Base-by-base conservation (phyloP, 2,797 vertebrate genomes). In the Anableps anableps region DNA sequence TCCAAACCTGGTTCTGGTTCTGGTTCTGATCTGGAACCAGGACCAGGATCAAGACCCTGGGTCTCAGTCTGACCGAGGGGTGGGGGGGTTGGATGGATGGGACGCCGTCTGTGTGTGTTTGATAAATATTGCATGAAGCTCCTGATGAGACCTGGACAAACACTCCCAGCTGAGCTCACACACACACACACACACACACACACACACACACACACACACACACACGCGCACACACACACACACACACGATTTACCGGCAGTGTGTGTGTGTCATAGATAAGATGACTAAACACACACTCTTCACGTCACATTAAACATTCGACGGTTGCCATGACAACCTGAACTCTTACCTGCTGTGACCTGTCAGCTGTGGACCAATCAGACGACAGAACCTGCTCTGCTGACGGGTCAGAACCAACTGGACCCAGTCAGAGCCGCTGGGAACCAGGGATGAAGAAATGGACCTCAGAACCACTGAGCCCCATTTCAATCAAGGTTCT, bases 81-180 rank as follows among this genome's bases (percentile, higher is more conserved):
- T 86, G n/a, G n/a, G n/a, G n/a, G 71, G 74, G 75, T 81, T 77
- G 80, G 81, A 17, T 83, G 62, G 81, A 72, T 80, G 58, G 85
- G 51, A 71, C 75, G 81, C 76, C 79, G 79, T 68, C 78, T 68
- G 88, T 79, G 87, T 74, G 86, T 53, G 50, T 23, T 17, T 50
- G 48, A 93, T 94, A 92, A 95, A 95, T 95, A 93, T 92, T 94
- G 84, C 91, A 95, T 95, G 93, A 95, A 91, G 82, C 78, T 87
- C 91, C 91, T 92, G 92, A 92, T 94, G 93, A 92, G 89, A 91
- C 78, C 77, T 93, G 89, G 91, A 92, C 93, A 94, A 93, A 94
- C 91, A 91, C 89, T 86, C 85, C 92, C 93, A 93, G 91, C 93
- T 94, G 93, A 93, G 93, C 89, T 88, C 87, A 41, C 45, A 74